Conservation (phyloP, 2,888 invertebrate species). For the Cataglyphis cursor region DNA sequence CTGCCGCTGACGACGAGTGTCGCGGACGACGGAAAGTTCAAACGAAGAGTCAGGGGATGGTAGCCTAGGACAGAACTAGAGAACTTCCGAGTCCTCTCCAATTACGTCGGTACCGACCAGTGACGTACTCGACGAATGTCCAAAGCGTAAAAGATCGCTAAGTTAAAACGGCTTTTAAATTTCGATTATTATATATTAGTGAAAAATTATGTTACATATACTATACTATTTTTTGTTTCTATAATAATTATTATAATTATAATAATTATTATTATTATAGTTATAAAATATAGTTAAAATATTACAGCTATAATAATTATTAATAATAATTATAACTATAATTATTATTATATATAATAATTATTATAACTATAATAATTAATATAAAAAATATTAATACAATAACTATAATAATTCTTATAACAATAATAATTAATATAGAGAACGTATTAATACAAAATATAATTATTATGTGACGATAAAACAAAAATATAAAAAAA, state of each 20-base stretch:
- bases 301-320: too few relatives aligned
- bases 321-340: neutral
- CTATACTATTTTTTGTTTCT: too few relatives aligned
- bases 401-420: too few relatives aligned
- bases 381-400: neutral
- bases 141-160: neutral
- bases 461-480: neutral
- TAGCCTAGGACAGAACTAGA: slow-evolving; percentile 50
- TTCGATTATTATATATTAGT: neutral
- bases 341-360: neutral
- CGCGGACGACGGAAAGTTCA: slow-evolving; percentile 54
- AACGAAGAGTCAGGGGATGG: slow-evolving; percentile 59
- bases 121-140: slow-evolving; percentile 7
- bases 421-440: neutral
- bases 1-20: slow-evolving; percentile 54
- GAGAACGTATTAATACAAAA: neutral
- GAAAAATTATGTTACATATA: neutral
- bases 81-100: slow-evolving; percentile 73
- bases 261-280: too few relatives aligned
- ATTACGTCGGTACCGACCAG: slow-evolving; percentile 69
- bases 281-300: too few relatives aligned
- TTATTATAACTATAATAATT: neutral
- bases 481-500: neutral
- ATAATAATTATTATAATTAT: too few relatives aligned
- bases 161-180: slow-evolving; percentile 27